These are phyloP conservation scores for Phenganax subtilis DNA, from an alignment of 92 coral and sea anemone species.

Conservation along the genomic window DNA sequence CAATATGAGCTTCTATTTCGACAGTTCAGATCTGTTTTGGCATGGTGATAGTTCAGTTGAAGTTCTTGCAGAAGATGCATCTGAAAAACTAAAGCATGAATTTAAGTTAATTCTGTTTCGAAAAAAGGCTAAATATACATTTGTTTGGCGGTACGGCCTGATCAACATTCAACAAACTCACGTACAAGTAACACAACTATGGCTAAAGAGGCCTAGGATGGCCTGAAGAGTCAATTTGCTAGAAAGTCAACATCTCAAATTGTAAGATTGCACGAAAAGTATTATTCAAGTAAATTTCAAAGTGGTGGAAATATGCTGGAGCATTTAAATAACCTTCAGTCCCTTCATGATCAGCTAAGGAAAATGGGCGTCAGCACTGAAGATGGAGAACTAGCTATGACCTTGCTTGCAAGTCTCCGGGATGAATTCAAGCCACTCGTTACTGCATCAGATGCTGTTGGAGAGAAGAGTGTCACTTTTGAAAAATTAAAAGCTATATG, in stretches of 20 bases:
- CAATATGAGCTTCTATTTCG: slow-evolving; percentile 4
- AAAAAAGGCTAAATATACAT: slow-evolving; percentile 31
- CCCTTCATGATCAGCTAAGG: background rate
- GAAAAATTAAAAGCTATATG: slow-evolving; percentile 16
- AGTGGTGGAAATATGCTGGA: slow-evolving; percentile 25
- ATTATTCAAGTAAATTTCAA: slow-evolving; percentile 23
- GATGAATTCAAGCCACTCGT: slow-evolving; percentile 23
- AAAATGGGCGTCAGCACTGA: slow-evolving; percentile 14
- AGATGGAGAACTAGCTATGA: slow-evolving; percentile 24
- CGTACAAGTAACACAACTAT: slow-evolving; percentile 20
- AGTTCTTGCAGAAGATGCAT: slow-evolving; percentile 30
- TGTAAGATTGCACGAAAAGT: slow-evolving; percentile 12
- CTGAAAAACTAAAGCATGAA: slow-evolving; percentile 17
- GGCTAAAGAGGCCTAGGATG: slow-evolving; percentile 37
- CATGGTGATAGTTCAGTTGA: slow-evolving; percentile 10
- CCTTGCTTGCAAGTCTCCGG: slow-evolving; percentile 8
- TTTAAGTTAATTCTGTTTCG: slow-evolving; percentile 16
- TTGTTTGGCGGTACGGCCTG: slow-evolving; percentile 26
- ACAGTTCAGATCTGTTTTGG: background rate
- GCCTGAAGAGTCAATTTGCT: slow-evolving; percentile 36
- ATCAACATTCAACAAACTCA: slow-evolving; percentile 16
- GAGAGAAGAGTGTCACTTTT: slow-evolving; percentile 18
- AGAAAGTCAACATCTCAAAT: slow-evolving; percentile 10
- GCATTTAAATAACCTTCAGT: background rate
- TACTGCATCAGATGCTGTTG: slow-evolving; percentile 24